A percentile compares a stretch with the other conserved stretches of the same genome.
Conservation (phyloP, 2,113 vertebrate species). For the Hassar affinis region DNA sequence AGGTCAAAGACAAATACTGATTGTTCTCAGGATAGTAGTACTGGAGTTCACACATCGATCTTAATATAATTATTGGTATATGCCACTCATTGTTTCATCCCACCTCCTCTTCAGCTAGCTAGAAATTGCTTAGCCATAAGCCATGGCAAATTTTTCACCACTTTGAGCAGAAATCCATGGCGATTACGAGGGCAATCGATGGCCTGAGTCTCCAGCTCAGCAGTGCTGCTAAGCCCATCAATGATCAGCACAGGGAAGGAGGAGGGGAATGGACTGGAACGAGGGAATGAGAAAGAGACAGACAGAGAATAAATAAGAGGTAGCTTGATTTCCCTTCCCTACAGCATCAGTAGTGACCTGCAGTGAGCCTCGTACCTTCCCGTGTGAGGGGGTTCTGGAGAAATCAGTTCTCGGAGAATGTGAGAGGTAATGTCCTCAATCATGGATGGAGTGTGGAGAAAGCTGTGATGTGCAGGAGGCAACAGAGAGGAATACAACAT, state of each 20-base stretch:
- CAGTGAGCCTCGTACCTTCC: not conserved
- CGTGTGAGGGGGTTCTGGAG: constrained; percentile 39
- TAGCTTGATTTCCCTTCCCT: constrained; percentile 32
- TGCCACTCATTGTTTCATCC: constrained; percentile 30
- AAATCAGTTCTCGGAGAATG: constrained; percentile 41
- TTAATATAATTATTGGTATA: constrained; percentile 45
- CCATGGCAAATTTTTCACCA: constrained; percentile 50
- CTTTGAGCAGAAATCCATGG: constrained; percentile 56
- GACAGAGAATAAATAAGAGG: constrained; percentile 12
- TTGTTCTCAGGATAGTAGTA: constrained; percentile 16
- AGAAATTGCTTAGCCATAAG: constrained; percentile 52
- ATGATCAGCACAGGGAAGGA: constrained; percentile 44
- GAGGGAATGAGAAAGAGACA: constrained; percentile 30
- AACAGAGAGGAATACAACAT: not conserved
- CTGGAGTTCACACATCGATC: constrained; percentile 36
- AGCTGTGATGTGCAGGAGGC: constrained; percentile 51
- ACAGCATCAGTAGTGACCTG: constrained; percentile 30
- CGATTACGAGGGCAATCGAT: constrained; percentile 51
- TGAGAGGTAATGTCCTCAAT: constrained; percentile 46
- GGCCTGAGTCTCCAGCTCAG: constrained; percentile 43
- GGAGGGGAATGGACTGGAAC: constrained; percentile 22
- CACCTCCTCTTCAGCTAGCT: constrained; percentile 20
- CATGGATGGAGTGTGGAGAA: constrained; percentile 44
- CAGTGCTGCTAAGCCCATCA: constrained; percentile 50
- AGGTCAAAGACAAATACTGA: constrained; percentile 40